Percentiles rank a stretch among this genome's conserved stretches.
These are phyloP conservation scores for Itoplectis maculator DNA, from an alignment of 2,888 invertebrate species.

Conservation along the genomic window DNA sequence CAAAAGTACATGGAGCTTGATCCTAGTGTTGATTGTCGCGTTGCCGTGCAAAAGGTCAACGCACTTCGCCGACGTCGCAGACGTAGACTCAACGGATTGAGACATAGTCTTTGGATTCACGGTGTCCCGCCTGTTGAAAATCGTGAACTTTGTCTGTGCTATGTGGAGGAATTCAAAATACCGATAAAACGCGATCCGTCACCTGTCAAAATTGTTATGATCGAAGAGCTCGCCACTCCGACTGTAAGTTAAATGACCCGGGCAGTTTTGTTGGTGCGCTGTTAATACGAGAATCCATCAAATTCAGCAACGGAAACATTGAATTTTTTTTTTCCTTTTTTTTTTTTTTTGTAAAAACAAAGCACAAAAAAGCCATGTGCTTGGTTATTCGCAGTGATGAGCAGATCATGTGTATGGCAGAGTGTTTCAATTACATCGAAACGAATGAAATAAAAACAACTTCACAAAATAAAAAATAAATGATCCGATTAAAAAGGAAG, in stretches of 20 bases:
- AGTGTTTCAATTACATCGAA: too few species aligned
- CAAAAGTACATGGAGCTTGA: conserved; percentile 33
- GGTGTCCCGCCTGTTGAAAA: neutral
- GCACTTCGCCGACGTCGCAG: conserved; percentile 29
- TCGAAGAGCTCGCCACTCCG: conserved; percentile 48
- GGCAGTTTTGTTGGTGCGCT: neutral
- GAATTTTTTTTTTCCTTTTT: neutral
- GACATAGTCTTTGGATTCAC: neutral
- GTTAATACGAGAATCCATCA: neutral
- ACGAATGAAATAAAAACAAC: too few species aligned
- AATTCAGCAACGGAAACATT: neutral
- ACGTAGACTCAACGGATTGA: conserved; percentile 39
- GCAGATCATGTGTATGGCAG: too few species aligned
- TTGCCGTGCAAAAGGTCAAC: conserved; percentile 19
- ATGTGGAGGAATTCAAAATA: conserved; percentile 50
- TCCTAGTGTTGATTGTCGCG: conserved; percentile 17
- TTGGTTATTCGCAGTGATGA: too few species aligned
- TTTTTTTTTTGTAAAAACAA: neutral
- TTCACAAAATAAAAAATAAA: too few species aligned
- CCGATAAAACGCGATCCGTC: conserved; percentile 18
- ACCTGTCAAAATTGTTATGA: conserved; percentile 46
- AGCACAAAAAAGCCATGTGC: too few species aligned
- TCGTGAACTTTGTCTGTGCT: conserved; percentile 44
- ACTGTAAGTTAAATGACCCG: conserved; percentile 39
- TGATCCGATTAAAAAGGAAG: too few species aligned